Percentiles rank a stretch among this genome's conserved stretches.
Evolutionary conservation across 2,888 invertebrate species (phyloP).

Genomic region (Calameuta filiformis): DNA sequence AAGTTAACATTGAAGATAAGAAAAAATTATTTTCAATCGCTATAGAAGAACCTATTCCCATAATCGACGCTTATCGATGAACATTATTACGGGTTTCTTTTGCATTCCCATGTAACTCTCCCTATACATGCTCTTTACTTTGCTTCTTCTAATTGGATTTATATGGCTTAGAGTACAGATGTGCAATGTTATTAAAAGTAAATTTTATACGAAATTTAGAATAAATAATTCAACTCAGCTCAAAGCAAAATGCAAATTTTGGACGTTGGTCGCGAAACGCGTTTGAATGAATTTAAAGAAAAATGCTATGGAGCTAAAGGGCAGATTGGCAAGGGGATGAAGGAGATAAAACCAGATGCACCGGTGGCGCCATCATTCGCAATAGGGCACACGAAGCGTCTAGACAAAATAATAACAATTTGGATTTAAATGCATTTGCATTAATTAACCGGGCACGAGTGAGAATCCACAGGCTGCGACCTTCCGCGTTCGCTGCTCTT

Average conservation of each 20-base stretch:
- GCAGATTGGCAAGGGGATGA: not conserved
- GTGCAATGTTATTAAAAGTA: not conserved
- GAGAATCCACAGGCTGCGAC: constrained; percentile 16
- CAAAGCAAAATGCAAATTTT: not conserved
- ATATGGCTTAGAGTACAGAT: not conserved
- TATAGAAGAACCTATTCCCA: not conserved
- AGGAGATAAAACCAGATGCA: not conserved
- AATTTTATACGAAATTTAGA: not conserved
- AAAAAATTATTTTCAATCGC: not conserved
- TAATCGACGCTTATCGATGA: not conserved
- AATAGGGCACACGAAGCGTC: constrained; percentile 60
- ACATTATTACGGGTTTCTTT: not conserved
- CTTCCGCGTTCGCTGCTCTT: constrained; percentile 14
- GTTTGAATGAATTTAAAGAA: not conserved
- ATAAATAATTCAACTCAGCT: not conserved
- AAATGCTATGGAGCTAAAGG: not conserved
- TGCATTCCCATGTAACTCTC: not conserved
- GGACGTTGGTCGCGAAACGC: not conserved
- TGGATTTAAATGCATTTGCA: constrained; percentile 64
- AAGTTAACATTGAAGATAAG: not conserved
- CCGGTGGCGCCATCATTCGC: constrained; percentile 34
- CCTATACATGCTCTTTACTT: not conserved
- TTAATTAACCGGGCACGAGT: constrained; percentile 47
- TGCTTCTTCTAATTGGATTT: no score
- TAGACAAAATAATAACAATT: constrained; percentile 63